Conservation (phyloP, 2,113 vertebrate genomes). For the Psilopsiagon aurifrons region DNA sequence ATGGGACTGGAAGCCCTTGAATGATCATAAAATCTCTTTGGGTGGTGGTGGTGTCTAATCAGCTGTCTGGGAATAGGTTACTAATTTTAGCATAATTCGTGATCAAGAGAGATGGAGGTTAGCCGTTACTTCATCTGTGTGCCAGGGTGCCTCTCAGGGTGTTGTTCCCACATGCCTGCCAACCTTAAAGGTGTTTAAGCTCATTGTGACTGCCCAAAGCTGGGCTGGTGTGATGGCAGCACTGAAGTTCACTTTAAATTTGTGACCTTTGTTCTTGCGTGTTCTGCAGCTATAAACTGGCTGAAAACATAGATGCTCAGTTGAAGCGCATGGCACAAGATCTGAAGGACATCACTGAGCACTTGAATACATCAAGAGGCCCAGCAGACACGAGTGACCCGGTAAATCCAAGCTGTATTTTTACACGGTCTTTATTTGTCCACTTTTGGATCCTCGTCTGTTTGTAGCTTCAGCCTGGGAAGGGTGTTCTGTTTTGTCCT, state of each 20-base stretch:
- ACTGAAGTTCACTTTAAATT: background rate
- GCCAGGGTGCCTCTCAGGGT: background rate
- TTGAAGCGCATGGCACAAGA: constrained; percentile 92
- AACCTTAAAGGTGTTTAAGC: background rate
- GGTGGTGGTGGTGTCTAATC: background rate
- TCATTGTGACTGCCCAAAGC: background rate
- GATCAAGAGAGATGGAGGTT: accelerated
- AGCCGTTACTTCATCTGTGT: background rate
- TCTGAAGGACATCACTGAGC: constrained; percentile 89
- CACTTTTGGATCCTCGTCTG: background rate
- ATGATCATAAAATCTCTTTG: background rate
- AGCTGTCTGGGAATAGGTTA: background rate
- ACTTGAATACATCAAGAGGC: constrained; percentile 84
- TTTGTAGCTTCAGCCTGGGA: background rate
- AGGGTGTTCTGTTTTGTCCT: background rate
- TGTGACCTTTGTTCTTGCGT: background rate
- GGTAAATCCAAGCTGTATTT: constrained; percentile 60
- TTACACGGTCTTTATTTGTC: background rate
- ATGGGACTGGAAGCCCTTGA: background rate
- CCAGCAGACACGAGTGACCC: constrained; percentile 83
- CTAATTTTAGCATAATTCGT: background rate
- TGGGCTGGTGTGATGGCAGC: background rate
- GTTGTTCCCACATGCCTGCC: background rate
- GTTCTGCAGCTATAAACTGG: constrained; percentile 84
- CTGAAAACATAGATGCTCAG: constrained; percentile 89